These are phyloP conservation scores for Halocaridina rubra DNA, from an alignment of 2,888 invertebrate genomes.

Conservation along the genomic window DNA sequence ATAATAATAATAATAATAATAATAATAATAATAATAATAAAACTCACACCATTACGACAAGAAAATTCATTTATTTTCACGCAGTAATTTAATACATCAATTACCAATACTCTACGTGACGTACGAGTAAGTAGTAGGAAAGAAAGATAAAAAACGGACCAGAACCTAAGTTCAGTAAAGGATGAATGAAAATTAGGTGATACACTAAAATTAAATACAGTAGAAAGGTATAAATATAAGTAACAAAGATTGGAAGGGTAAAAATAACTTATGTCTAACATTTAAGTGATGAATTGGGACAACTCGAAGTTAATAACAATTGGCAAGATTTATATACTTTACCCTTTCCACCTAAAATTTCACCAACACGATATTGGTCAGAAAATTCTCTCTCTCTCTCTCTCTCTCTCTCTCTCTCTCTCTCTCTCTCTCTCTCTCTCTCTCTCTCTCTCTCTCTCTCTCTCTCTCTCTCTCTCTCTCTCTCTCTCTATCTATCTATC, in stretches of 20 bases:
- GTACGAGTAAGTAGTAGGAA: not conserved
- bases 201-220: too few species aligned
- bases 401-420: not conserved
- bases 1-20: not conserved
- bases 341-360: too few species aligned
- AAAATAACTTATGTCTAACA: not conserved
- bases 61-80: too few species aligned
- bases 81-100: too few species aligned
- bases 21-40: not conserved
- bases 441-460: not conserved
- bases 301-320: not conserved
- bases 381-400: not conserved
- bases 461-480: not conserved
- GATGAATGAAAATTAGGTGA: too few species aligned
- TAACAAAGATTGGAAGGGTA: not conserved
- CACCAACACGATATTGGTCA: not conserved
- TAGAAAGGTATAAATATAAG: too few species aligned
- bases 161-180: not conserved
- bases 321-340: not conserved
- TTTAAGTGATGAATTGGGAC: not conserved
- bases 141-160: not conserved
- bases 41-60: too few species aligned
- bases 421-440: constrained; percentile 1
- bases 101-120: too few species aligned
- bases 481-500: not conserved